These are phyloP conservation scores for Alosa sapidissima DNA, from an alignment of 2,797 vertebrate species.

Conservation along the genomic window DNA sequence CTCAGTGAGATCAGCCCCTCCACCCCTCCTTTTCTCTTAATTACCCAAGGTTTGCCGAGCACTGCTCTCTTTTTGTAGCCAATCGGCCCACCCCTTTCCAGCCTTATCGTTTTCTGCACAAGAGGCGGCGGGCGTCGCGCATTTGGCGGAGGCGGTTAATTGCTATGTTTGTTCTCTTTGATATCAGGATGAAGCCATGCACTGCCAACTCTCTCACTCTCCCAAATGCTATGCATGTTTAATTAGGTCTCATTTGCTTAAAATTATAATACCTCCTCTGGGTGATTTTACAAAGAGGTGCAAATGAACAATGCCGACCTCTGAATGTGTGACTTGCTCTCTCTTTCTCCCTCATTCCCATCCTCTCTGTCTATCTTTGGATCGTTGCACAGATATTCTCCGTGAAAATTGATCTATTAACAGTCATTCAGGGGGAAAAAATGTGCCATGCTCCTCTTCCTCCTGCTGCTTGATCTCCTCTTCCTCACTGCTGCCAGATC, in stretches of 20 bases:
- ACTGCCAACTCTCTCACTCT: constrained; percentile 7
- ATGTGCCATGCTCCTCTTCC: not conserved
- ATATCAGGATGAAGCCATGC: constrained; percentile 1
- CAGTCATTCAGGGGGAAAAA: not conserved
- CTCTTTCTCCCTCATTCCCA: not conserved
- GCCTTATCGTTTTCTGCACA: constrained; percentile 22
- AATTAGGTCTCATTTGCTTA: constrained; percentile 32
- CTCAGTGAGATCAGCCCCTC: not conserved
- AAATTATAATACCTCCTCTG: constrained; percentile 18
- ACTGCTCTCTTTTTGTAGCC: not conserved
- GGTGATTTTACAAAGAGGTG: constrained; percentile 21
- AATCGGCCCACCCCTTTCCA: not conserved
- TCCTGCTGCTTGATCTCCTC: not conserved
- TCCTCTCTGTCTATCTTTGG: not conserved
- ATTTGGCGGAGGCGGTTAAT: not conserved
- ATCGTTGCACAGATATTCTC: not conserved
- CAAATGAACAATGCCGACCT: constrained; percentile 2
- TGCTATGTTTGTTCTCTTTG: constrained; percentile 26
- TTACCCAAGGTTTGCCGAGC: not conserved
- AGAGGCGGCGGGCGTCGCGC: not conserved
- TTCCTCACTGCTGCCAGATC: constrained; percentile 22
- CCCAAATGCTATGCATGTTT: constrained; percentile 2
- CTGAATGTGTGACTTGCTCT: not conserved
- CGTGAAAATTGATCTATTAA: constrained; percentile 9
- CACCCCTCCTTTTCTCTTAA: not conserved